A percentile compares a stretch with the other conserved stretches of the same genome.
phyloP scores from a whole-genome alignment of 2,888 invertebrate genomes.

The Scaptomyza flava region DNA sequence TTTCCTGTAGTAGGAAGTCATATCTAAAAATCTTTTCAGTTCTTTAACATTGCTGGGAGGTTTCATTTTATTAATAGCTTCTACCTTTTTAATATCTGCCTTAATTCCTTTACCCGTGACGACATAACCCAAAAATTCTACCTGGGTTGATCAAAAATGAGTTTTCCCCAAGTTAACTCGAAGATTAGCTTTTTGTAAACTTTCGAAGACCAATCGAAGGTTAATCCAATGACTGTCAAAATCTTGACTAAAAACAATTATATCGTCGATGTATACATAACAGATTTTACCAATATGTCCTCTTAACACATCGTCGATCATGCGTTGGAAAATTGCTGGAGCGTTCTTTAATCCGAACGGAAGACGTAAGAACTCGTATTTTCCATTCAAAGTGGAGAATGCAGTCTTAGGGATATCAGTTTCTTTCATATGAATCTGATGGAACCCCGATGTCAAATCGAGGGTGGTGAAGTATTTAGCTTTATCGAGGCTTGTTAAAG shows the following conservation, averaged over 20 bases:
- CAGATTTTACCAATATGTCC: no score
- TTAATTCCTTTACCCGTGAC: neutral
- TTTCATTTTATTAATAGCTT: neutral
- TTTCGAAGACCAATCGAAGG: neutral
- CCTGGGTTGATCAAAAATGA: neutral
- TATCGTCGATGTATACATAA: neutral
- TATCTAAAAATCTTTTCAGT: neutral
- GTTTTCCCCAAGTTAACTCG: no score
- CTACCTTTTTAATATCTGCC: neutral
- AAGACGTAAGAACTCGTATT: no score
- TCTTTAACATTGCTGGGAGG: neutral
- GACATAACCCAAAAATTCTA: neutral
- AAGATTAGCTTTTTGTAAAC: no score
- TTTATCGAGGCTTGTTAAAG: neutral
- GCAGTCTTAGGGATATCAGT: no score
- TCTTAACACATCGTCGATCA: no score
- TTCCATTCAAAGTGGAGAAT: no score
- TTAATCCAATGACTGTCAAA: neutral
- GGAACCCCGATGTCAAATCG: neutral
- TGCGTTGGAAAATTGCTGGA: no score
- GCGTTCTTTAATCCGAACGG: no score
- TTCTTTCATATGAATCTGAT: neutral
- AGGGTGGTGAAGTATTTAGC: neutral
- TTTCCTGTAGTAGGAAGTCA: neutral
- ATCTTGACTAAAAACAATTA: slow-evolving; percentile 2